These are phyloP conservation scores for Lophura nycthemera DNA, from an alignment of 2,113 vertebrate genomes.

Conservation along the genomic window DNA sequence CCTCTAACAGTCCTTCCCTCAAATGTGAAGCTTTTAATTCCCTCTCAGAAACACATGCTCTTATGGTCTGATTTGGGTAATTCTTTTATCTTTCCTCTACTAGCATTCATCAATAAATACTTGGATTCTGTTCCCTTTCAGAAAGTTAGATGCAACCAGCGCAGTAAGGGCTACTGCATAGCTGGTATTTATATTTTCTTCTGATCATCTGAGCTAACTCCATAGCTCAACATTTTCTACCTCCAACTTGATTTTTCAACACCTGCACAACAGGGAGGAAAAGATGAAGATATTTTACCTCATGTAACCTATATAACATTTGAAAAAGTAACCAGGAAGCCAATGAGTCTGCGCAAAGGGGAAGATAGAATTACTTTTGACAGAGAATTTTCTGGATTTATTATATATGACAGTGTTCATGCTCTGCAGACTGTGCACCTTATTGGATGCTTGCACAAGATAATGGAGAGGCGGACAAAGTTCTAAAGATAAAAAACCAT, in stretches of 20 bases:
- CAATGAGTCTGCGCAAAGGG: neutral
- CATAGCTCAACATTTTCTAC: no score
- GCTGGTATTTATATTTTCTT: neutral
- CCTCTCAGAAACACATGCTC: neutral
- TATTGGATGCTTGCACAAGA: neutral
- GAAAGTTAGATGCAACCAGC: fast-evolving
- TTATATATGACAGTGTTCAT: neutral
- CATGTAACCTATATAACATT: neutral
- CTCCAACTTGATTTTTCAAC: neutral
- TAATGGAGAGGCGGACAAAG: neutral
- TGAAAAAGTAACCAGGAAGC: neutral
- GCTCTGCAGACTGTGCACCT: neutral
- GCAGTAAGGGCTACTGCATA: neutral
- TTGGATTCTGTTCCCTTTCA: neutral
- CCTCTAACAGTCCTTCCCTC: neutral
- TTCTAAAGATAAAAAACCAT: neutral
- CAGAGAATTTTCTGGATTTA: constrained; percentile 1
- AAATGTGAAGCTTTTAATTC: neutral
- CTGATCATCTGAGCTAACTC: neutral
- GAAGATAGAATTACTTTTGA: neutral
- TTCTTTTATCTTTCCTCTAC: neutral
- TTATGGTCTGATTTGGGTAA: neutral
- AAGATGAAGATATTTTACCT: neutral
- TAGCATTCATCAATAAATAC: neutral
- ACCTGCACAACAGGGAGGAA: neutral